Conservation (phyloP, 2,888 invertebrate species). For the Spisula subtruncata region DNA sequence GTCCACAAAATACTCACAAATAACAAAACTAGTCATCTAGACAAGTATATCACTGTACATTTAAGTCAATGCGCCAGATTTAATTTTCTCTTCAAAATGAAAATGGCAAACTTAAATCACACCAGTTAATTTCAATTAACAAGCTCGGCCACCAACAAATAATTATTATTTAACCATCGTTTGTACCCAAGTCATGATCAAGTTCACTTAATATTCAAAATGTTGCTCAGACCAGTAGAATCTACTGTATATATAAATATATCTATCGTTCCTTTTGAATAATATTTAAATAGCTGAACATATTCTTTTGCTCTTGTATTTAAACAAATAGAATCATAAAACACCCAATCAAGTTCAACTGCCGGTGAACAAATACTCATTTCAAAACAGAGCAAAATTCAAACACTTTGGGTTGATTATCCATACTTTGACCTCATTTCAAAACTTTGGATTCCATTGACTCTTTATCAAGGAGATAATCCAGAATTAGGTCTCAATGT, state of each 20-base stretch:
- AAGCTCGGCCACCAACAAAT: background rate
- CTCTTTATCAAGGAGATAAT: background rate
- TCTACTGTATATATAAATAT: background rate
- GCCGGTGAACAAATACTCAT: conserved; percentile 7
- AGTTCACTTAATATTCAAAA: background rate
- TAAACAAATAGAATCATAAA: conserved; percentile 5
- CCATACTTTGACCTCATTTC: conserved; percentile 23
- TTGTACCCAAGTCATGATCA: too few relatives aligned
- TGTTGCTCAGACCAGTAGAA: background rate
- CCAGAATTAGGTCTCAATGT: background rate
- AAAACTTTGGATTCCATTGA: background rate
- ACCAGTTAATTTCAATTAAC: background rate
- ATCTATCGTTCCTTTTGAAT: background rate
- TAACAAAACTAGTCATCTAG: too few relatives aligned
- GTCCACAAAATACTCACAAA: too few relatives aligned
- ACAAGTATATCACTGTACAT: too few relatives aligned
- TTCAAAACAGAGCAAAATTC: background rate
- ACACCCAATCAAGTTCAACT: conserved; percentile 23
- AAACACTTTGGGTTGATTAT: conserved; percentile 13
- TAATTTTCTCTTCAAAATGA: too few relatives aligned
- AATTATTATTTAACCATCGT: background rate
- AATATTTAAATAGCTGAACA: conserved; percentile 21
- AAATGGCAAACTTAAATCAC: background rate
- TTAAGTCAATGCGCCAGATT: too few relatives aligned
- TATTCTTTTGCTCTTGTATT: background rate